Percentiles rank a stretch among this genome's conserved stretches.
These are phyloP conservation scores for Oreochromis grahami DNA, from an alignment of 2,797 vertebrate genomes.

Conservation along the genomic window DNA sequence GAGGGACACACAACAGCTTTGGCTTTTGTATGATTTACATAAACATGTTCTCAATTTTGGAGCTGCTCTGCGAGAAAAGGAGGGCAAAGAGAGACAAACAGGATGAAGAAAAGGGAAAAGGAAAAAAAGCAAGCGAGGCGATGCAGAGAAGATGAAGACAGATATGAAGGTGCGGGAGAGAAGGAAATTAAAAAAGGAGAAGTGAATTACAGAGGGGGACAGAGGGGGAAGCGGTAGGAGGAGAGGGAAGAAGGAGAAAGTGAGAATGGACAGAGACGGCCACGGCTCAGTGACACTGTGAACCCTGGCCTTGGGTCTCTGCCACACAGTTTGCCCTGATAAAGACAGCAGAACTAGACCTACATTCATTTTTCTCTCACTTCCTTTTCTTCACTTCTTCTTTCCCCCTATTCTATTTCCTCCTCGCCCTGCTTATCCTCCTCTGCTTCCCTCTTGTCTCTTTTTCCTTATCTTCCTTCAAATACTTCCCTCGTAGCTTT, in stretches of 20 bases:
- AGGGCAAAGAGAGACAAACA: neutral
- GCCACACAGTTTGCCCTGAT: slow-evolving; percentile 18
- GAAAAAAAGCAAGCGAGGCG: neutral
- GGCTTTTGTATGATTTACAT: slow-evolving; percentile 36
- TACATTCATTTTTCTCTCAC: slow-evolving; percentile 7
- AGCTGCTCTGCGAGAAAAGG: slow-evolving; percentile 5
- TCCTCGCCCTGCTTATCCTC: neutral
- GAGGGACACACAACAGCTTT: neutral
- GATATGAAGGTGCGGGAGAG: neutral
- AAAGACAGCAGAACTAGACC: slow-evolving; percentile 30
- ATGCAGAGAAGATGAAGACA: slow-evolving; percentile 8
- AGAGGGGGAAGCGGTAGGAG: neutral
- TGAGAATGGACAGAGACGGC: neutral
- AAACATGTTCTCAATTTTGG: slow-evolving; percentile 44
- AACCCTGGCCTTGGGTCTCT: slow-evolving; percentile 7
- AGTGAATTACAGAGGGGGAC: neutral
- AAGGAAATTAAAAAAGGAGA: neutral
- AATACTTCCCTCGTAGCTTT: neutral
- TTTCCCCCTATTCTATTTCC: neutral
- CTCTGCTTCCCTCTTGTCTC: neutral
- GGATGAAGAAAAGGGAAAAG: neutral
- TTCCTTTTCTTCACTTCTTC: slow-evolving; percentile 4
- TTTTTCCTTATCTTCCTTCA: neutral
- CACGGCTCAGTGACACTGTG: slow-evolving; percentile 14
- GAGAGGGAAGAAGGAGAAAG: neutral